These are phyloP conservation scores for Phortica magna DNA, from an alignment of 2,888 invertebrate species.

Conservation along the genomic window DNA sequence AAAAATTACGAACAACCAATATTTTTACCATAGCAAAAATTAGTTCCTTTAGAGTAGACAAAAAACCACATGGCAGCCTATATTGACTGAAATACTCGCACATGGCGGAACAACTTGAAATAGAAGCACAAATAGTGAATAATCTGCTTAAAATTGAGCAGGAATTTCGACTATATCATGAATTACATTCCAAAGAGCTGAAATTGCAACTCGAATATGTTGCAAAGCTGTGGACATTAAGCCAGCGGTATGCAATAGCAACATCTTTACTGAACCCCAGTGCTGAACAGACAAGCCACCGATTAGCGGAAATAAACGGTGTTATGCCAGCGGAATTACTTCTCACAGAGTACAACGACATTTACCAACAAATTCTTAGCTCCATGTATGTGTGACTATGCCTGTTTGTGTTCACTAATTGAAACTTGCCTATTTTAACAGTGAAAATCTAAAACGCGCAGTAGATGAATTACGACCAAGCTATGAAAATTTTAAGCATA, in stretches of 20 bases:
- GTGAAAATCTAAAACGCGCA: not conserved
- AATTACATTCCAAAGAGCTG: not conserved
- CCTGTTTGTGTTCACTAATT: not conserved
- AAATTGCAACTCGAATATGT: not conserved
- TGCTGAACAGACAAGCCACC: not conserved
- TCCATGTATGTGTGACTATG: constrained; percentile 1
- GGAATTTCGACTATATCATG: not conserved
- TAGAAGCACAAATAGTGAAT: not conserved
- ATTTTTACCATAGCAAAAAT: not conserved
- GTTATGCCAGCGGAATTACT: not conserved
- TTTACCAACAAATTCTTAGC: not conserved
- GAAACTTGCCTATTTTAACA: not conserved
- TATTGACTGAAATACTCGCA: not conserved
- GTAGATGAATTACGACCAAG: not conserved
- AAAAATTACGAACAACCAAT: too few species aligned
- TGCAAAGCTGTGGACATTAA: not conserved
- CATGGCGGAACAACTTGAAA: not conserved
- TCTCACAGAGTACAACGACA: not conserved
- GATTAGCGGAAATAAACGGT: not conserved
- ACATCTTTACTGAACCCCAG: not conserved
- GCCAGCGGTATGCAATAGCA: constrained; percentile 13
- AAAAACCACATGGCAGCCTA: not conserved
- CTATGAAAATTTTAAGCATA: not conserved
- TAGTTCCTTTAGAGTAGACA: not conserved
- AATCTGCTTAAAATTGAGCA: not conserved